phyloP scores from a whole-genome alignment of 1,140 invertebrate species.

The Drosophila varians region DNA sequence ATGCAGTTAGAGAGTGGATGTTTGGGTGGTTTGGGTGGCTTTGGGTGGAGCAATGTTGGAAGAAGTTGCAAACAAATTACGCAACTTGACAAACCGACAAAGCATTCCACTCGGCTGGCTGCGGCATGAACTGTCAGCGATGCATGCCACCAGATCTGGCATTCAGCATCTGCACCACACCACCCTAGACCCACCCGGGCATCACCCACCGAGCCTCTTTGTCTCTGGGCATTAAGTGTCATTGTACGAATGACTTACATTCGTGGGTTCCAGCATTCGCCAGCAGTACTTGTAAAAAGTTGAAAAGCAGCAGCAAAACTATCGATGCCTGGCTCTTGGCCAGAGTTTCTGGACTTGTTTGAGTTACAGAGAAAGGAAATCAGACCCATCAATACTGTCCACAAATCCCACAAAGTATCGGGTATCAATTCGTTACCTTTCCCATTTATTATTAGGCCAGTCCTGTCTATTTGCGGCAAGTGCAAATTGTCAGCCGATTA shows the following conservation, averaged over 20 bases:
- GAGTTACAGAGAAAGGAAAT: too few relatives aligned
- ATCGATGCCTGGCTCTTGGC: conserved; percentile 47
- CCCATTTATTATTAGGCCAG: neutral
- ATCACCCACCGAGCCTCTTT: conserved; percentile 6
- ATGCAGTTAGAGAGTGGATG: conserved; percentile 27
- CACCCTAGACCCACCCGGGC: neutral
- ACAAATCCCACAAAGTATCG: neutral
- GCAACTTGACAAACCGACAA: conserved; percentile 65
- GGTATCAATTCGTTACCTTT: neutral
- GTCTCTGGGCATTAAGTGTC: conserved; percentile 56
- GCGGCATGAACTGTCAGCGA: conserved; percentile 43
- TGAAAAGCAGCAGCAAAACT: conserved; percentile 1
- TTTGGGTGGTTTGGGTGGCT: conserved; percentile 12
- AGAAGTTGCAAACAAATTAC: conserved; percentile 76
- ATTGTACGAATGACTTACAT: conserved; percentile 78
- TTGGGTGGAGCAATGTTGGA: conserved; percentile 16
- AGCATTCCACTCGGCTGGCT: conserved; percentile 59
- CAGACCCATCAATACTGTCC: too few relatives aligned
- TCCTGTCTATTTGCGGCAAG: conserved; percentile 20
- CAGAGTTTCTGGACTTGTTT: conserved; percentile 5
- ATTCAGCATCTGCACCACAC: neutral
- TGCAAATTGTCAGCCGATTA: conserved; percentile 36
- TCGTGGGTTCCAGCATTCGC: conserved; percentile 36
- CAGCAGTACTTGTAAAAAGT: conserved; percentile 21
- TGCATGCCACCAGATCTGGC: conserved; percentile 52